phyloP scores from a whole-genome alignment of 2,797 vertebrate genomes.

The Xerus rutilus region DNA sequence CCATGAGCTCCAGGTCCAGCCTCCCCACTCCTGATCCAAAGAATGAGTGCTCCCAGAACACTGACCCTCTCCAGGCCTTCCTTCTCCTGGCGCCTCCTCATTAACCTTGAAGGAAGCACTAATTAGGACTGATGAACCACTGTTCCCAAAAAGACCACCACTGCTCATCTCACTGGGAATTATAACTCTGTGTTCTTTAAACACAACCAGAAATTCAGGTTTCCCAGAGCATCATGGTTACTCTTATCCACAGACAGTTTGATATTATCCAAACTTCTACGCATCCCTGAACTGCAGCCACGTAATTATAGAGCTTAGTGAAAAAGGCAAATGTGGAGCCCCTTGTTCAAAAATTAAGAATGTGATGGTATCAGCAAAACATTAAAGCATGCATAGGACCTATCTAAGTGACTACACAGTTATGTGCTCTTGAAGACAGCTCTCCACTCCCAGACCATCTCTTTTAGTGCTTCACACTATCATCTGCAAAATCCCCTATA shows the following conservation, averaged over 20 bases:
- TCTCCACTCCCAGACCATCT: background rate
- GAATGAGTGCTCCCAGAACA: background rate
- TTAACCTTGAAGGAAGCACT: background rate
- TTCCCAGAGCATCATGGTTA: background rate
- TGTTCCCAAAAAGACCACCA: background rate
- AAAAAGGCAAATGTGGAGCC: background rate
- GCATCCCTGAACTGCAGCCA: background rate
- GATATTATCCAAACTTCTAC: background rate
- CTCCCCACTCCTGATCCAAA: background rate
- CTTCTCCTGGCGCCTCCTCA: background rate
- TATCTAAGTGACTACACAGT: background rate
- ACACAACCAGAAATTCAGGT: background rate
- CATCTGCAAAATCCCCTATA: background rate
- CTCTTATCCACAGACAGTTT: background rate
- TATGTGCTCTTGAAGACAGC: accelerated
- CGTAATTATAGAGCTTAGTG: background rate
- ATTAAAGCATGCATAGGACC: background rate
- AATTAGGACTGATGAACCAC: background rate
- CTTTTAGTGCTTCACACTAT: background rate
- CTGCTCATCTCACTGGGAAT: background rate
- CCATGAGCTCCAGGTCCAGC: accelerated
- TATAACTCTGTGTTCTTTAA: background rate
- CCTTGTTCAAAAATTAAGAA: background rate
- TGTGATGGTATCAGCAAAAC: background rate
- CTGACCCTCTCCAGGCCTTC: too few species aligned